These are phyloP conservation scores for Platerodrilus igneus DNA, from an alignment of 2,888 invertebrate species.

Conservation along the genomic window DNA sequence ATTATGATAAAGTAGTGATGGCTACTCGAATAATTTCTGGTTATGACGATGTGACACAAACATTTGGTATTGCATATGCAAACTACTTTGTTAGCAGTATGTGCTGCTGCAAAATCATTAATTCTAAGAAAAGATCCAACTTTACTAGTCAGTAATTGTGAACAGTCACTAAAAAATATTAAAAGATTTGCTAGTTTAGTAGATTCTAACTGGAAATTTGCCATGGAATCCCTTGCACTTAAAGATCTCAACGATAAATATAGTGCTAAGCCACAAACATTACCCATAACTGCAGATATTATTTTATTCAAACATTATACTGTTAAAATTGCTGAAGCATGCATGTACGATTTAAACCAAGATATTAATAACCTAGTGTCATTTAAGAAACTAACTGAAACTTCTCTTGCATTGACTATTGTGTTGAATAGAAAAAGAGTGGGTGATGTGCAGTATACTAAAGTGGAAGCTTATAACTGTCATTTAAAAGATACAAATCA, in stretches of 20 bases:
- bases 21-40: slow-evolving; percentile 21
- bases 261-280: slow-evolving; percentile 18
- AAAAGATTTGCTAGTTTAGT: slow-evolving; percentile 25
- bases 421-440: slow-evolving; percentile 30
- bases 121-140: slow-evolving; percentile 23
- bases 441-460: slow-evolving; percentile 31
- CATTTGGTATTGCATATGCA: slow-evolving; percentile 27
- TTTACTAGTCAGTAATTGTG: slow-evolving; percentile 20
- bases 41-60: slow-evolving; percentile 21
- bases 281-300: slow-evolving; percentile 28
- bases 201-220: slow-evolving; percentile 25
- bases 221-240: slow-evolving; percentile 25
- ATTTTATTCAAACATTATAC: slow-evolving; percentile 26
- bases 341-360: slow-evolving; percentile 14
- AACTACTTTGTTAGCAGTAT: slow-evolving; percentile 19
- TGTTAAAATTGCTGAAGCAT: slow-evolving; percentile 19
- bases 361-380: slow-evolving; percentile 17
- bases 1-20: slow-evolving; percentile 12
- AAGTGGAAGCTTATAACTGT: slow-evolving; percentile 22
- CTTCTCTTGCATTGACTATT: slow-evolving; percentile 27
- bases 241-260: slow-evolving; percentile 30
- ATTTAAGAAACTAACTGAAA: slow-evolving; percentile 28
- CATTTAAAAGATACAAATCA: slow-evolving; percentile 11
- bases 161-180: slow-evolving; percentile 15
- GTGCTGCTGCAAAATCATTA: slow-evolving; percentile 25